phyloP scores from a whole-genome alignment of 2,113 vertebrate species.

The Bostrychus sinensis region DNA sequence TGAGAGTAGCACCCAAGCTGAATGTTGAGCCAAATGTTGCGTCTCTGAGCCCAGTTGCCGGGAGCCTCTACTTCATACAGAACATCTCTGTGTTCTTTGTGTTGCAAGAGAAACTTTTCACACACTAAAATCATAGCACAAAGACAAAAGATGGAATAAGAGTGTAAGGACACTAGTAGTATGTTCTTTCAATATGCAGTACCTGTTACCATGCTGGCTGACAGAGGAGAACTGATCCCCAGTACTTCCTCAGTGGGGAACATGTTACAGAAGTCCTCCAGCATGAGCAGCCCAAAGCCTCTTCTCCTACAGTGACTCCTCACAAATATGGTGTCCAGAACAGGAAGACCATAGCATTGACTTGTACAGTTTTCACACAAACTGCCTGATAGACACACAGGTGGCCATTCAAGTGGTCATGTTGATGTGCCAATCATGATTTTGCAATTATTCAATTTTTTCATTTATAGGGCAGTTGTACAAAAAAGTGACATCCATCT shows the following conservation, averaged over 20 bases:
- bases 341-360: constrained; percentile 84
- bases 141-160: not conserved
- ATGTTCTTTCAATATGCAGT: not conserved
- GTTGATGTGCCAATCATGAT: too few relatives aligned
- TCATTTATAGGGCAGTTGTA: too few relatives aligned
- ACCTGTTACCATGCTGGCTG: constrained; percentile 89
- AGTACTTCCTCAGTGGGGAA: constrained; percentile 82
- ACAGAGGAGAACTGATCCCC: constrained; percentile 89
- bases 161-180: not conserved
- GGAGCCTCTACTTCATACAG: constrained; percentile 91
- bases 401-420: too few relatives aligned
- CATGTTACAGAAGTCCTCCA: constrained; percentile 86
- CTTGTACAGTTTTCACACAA: constrained; percentile 77
- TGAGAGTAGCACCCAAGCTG: constrained; percentile 70
- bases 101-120: constrained; percentile 81
- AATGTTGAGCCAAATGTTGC: constrained; percentile 90
- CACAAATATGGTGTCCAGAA: constrained; percentile 90
- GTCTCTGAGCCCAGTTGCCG: constrained; percentile 85
- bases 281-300: constrained; percentile 86
- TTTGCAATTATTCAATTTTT: too few relatives aligned
- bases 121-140: constrained; percentile 79
- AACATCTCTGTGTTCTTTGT: constrained; percentile 75
- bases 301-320: constrained; percentile 75
- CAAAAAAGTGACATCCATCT: too few relatives aligned
- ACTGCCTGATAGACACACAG: constrained; percentile 76